Base-by-base conservation (phyloP, 2,888 invertebrate species). In the Drosophila sordidula region DNA sequence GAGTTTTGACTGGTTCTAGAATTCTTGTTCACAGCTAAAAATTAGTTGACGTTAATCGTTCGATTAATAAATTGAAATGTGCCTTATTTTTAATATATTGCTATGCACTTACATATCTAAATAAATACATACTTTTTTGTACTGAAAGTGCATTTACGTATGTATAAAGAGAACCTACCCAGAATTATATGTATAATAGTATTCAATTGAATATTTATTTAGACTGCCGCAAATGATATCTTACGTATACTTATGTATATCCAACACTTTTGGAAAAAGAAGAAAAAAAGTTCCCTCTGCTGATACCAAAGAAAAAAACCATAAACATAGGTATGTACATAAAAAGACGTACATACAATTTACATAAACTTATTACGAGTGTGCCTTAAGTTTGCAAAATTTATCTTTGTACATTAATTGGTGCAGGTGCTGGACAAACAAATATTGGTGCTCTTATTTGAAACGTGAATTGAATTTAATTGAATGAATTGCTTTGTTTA, bases 371-470 rank as follows among this genome's bases (percentile, higher is more conserved):
- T 22, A 39, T 12, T 32, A 25, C 4, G 16, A 34, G 5, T 25
- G 8, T 29, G 26, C 16, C 14, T 18, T 16, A 38, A 39, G 12
- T 34, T 34, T 11, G n/a, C 22, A 47, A 44, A 42, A 14, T 41
- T 38, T 58, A 50, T 26, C 39, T 55, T 42, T 55, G 9, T 57
- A 59, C 22, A 34, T 42, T 73, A 52, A 55, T 36, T 62, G 22
- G 78, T 77, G 78, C 78, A 70, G 51, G 74, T 77, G 74, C 70
- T 73, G 39, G 52, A 62, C 25, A 64, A 70, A 64, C 42, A 70
- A 65, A 42, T 46, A 56, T 56, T 57, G 12, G 76, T 76, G 77
- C 77, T 54, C 44, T 61, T 68, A 47, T 41, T 55, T 52, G 2
- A 61, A 73, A 45, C 16, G 51, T 65, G 41, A 41, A 41, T 54